Evolutionary conservation across 2,888 invertebrate species (phyloP), one percentile per base, ranked within the genome.

Genomic region (Aporophyla nigra): DNA sequence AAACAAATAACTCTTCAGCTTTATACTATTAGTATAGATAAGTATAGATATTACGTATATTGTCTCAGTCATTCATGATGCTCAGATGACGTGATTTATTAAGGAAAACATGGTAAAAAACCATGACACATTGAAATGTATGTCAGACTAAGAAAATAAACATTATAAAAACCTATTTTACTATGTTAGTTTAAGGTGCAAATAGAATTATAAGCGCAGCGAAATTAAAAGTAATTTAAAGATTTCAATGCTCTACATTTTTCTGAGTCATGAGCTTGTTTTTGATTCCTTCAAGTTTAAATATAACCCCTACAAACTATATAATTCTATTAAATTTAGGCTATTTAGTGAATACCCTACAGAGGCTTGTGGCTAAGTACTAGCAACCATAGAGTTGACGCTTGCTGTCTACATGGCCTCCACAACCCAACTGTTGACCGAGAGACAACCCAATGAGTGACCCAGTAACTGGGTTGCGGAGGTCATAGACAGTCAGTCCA

Each of bases 11-110:
- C n/a, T n/a, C n/a, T n/a, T n/a, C n/a, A n/a, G n/a, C n/a, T n/a
- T n/a, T n/a, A n/a, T n/a, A n/a, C n/a, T n/a, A n/a, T n/a, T n/a
- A n/a, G n/a, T n/a, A n/a, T n/a, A n/a, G n/a, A n/a, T n/a, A n/a
- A n/a, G n/a, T n/a, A n/a, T n/a, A n/a, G n/a, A n/a, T n/a, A n/a
- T n/a, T n/a, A n/a, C n/a, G n/a, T n/a, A n/a, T n/a, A n/a, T n/a
- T 14, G n/a, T 16, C 33, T 51, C 4, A 40, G 10, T 14, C 53
- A 49, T 49, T 49, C 24, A 49, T 58, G 51, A 71, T 51, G 16
- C 4, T 59, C 21, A 14, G 54, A 74, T 63, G 63, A 74, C 74
- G 74, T 63, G 56, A 63, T 63, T 63, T n/a, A 63, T 49, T 58
- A 74, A 51, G 75, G 40, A 74, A 74, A 74, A 74, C 51, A 0